These are phyloP conservation scores for Vipera latastei DNA, from an alignment of 2,797 vertebrate genomes.

Conservation along the genomic window DNA sequence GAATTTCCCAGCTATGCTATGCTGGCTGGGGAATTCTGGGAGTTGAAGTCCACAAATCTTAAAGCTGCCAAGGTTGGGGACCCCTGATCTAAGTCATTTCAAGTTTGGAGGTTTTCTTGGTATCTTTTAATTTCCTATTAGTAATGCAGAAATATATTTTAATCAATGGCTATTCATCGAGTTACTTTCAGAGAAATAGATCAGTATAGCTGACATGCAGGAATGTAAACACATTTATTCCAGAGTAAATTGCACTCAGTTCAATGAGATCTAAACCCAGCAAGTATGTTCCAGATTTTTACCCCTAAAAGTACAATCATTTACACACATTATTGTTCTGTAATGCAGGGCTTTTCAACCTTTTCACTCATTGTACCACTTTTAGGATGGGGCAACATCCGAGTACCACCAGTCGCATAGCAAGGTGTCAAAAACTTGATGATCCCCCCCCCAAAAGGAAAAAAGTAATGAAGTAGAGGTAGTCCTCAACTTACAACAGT, in stretches of 20 bases:
- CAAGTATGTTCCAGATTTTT: background rate
- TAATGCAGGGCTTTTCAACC: background rate
- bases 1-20: no score
- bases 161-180: background rate
- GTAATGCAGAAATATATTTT: background rate
- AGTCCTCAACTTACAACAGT: no score
- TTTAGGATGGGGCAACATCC: no score
- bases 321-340: background rate
- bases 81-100: background rate
- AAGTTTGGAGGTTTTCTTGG: background rate
- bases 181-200: background rate
- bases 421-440: no score
- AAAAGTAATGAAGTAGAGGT: no score
- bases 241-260: background rate
- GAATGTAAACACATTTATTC: background rate
- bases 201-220: background rate
- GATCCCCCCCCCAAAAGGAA: no score
- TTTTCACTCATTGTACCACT: no score
- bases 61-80: no score
- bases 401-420: no score
- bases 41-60: no score
- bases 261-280: background rate
- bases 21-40: no score
- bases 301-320: background rate
- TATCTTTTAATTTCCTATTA: background rate